phyloP scores from a whole-genome alignment of 2,888 invertebrate genomes.

The Lottia scabra region DNA sequence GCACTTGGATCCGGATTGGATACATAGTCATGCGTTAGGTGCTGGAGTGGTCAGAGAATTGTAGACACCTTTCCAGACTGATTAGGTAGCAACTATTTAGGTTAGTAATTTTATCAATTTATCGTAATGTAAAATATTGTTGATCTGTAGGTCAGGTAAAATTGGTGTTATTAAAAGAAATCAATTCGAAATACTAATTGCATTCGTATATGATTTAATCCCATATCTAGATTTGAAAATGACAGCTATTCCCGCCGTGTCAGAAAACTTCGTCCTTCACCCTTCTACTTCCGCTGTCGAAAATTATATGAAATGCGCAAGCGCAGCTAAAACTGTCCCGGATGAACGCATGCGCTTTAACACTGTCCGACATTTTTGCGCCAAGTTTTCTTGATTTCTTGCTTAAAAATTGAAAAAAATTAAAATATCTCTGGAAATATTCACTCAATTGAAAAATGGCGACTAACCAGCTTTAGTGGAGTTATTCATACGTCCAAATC shows the following conservation, averaged over 20 bases:
- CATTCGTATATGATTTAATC: too few species aligned
- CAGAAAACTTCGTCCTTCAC: conserved; percentile 15
- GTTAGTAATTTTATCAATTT: too few species aligned
- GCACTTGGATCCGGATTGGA: too few species aligned
- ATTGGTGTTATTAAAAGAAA: too few species aligned
- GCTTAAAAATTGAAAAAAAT: not conserved
- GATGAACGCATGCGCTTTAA: conserved; percentile 58
- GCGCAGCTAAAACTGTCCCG: conserved; percentile 40
- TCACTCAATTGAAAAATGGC: not conserved
- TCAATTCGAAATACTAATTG: too few species aligned
- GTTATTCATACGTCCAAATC: not conserved
- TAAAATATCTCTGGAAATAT: not conserved
- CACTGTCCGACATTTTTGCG: conserved; percentile 63
- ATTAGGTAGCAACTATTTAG: too few species aligned
- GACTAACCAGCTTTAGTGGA: not conserved
- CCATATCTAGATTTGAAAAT: not conserved
- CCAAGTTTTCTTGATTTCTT: conserved; percentile 51
- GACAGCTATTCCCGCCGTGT: conserved; percentile 1
- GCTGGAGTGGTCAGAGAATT: too few species aligned
- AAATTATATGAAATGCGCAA: conserved; percentile 34
- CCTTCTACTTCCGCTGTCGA: conserved; percentile 19
- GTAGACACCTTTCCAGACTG: too few species aligned
- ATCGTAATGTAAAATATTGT: too few species aligned
- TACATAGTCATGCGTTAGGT: too few species aligned
- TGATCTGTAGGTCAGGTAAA: too few species aligned